These are phyloP conservation scores for Dicyrtoma fusca DNA, from an alignment of 2,888 invertebrate genomes.

Conservation along the genomic window DNA sequence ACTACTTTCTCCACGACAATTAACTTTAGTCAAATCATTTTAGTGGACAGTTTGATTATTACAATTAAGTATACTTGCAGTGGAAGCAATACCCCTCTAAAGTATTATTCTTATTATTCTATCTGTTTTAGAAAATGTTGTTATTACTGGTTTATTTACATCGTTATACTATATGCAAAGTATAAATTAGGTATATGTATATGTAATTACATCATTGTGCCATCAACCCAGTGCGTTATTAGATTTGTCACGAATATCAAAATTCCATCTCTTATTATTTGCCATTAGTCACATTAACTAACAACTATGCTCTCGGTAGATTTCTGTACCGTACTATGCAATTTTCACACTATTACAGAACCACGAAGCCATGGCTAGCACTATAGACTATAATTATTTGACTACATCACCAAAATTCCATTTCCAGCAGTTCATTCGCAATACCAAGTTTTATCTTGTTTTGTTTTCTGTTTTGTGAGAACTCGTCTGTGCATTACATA, in stretches of 20 bases:
- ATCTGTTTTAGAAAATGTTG: too few species aligned
- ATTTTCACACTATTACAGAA: neutral
- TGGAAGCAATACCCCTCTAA: too few species aligned
- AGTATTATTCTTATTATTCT: too few species aligned
- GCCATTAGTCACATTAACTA: neutral
- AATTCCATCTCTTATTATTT: neutral
- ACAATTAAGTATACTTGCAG: neutral
- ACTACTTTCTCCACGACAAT: neutral
- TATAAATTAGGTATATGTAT: too few species aligned
- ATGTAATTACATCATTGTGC: neutral
- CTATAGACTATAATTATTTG: too few species aligned
- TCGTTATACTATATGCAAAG: too few species aligned
- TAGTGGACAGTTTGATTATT: neutral
- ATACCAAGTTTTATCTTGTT: neutral
- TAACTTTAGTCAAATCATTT: neutral
- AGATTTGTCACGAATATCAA: neutral
- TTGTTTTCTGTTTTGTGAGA: constrained; percentile 3
- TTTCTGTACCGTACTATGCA: too few species aligned
- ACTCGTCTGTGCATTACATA: too few species aligned
- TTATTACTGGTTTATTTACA: too few species aligned
- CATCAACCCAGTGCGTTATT: neutral
- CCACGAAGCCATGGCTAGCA: neutral
- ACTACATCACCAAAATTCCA: too few species aligned
- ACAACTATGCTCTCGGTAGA: too few species aligned
- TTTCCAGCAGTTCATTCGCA: too few species aligned